Conservation (phyloP, 2,888 invertebrate species). For the Drosophila koepferae region DNA sequence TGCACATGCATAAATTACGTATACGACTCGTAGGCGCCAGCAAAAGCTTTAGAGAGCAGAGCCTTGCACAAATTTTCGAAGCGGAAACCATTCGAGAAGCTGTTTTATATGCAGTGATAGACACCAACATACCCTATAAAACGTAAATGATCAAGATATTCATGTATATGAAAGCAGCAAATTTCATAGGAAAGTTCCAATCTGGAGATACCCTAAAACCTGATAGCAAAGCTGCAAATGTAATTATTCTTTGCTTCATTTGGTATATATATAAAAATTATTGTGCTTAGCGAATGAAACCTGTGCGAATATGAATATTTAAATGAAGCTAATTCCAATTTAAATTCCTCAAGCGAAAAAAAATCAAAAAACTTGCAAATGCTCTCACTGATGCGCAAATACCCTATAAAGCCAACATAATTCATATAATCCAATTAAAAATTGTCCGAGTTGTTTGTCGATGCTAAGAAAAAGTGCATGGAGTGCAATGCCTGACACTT, state of each 20-base stretch:
- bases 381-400: neutral
- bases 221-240: too few relatives aligned
- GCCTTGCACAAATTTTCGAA: constrained; percentile 62
- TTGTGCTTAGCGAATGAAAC: too few relatives aligned
- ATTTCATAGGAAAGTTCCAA: neutral
- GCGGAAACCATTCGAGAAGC: neutral
- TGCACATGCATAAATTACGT: constrained; percentile 78
- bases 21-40: constrained; percentile 58
- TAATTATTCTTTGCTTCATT: too few relatives aligned
- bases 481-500: neutral
- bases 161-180: neutral
- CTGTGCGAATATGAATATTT: too few relatives aligned
- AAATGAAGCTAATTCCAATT: neutral
- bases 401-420: neutral
- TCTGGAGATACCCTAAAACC: neutral
- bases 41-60: constrained; percentile 16
- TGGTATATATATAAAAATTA: too few relatives aligned
- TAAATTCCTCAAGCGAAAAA: neutral
- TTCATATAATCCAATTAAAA: neutral
- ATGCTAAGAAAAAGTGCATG: neutral
- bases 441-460: neutral
- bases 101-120: neutral
- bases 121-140: neutral
- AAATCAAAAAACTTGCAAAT: neutral
- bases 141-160: neutral